These are phyloP conservation scores for Murina feae DNA, from an alignment of 2,113 vertebrate genomes.

Conservation along the genomic window DNA sequence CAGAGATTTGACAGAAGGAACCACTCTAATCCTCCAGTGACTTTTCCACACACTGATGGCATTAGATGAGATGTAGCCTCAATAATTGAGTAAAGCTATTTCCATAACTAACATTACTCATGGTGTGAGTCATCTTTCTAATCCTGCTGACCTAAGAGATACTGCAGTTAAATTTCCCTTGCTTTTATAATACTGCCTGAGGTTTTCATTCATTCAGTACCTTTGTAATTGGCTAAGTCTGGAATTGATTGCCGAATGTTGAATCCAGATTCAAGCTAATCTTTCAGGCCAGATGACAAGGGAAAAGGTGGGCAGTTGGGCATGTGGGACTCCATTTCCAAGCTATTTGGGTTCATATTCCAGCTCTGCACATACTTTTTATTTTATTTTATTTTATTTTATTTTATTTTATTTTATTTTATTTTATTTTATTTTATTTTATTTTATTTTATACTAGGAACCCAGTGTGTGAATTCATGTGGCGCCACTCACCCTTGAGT, in stretches of 20 bases:
- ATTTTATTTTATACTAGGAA: no score
- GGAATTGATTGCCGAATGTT: background rate
- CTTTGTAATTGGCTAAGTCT: background rate
- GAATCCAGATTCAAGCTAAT: background rate
- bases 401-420: no score
- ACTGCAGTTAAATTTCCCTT: background rate
- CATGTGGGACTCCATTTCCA: background rate
- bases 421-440: no score
- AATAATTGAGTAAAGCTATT: background rate
- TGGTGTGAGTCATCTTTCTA: background rate
- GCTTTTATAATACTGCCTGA: background rate
- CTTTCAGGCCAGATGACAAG: background rate
- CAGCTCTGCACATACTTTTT: background rate
- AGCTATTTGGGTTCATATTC: background rate
- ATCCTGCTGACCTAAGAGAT: background rate
- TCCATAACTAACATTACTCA: background rate
- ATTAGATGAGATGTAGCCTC: background rate
- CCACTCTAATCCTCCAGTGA: background rate
- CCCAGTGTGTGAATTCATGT: no score
- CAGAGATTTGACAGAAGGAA: background rate
- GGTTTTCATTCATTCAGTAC: background rate
- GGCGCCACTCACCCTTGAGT: no score
- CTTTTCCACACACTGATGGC: background rate
- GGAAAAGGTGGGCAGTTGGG: background rate
- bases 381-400: no score